Percentiles rank a stretch among this genome's conserved stretches.
These are phyloP conservation scores for Acleris laterana DNA, from an alignment of 2,888 invertebrate species.

Conservation along the genomic window DNA sequence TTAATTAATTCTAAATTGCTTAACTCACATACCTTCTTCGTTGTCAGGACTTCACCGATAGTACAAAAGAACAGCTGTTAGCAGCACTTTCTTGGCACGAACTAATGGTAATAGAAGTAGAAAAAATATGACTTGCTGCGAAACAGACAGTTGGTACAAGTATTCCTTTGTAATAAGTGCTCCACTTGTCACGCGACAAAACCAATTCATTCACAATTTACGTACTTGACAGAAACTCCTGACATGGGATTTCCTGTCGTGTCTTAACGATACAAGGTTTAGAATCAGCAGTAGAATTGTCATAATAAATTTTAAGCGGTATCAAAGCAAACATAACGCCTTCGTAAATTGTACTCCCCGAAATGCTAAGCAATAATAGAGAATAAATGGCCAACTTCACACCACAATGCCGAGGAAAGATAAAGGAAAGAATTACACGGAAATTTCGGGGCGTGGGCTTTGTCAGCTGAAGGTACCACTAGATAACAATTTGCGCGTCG, in stretches of 20 bases:
- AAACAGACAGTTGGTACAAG: slow-evolving; percentile 43
- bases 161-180: slow-evolving; percentile 54
- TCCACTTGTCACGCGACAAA: slow-evolving; percentile 76
- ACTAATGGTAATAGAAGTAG: slow-evolving; percentile 36
- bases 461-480: slow-evolving; percentile 64
- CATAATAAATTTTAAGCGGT: slow-evolving; percentile 51
- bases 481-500: slow-evolving; percentile 80
- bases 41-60: slow-evolving; percentile 27
- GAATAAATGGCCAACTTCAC: slow-evolving; percentile 76
- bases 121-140: slow-evolving; percentile 47
- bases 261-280: slow-evolving; percentile 4
- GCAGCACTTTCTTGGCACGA: slow-evolving; percentile 24
- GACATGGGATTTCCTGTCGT: slow-evolving; percentile 31
- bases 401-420: slow-evolving; percentile 74
- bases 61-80: slow-evolving; percentile 38
- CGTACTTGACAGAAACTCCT: slow-evolving; percentile 42
- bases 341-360: slow-evolving; percentile 60
- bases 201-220: slow-evolving; percentile 76
- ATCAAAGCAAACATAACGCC: slow-evolving; percentile 79
- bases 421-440: slow-evolving; percentile 80
- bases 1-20: slow-evolving; percentile 30
- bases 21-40: not conserved
- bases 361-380: slow-evolving; percentile 73
- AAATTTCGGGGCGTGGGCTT: slow-evolving; percentile 76
- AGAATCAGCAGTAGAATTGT: slow-evolving; percentile 35